A percentile compares a stretch with the other conserved stretches of the same genome.
These are phyloP conservation scores for Tenualosa ilisha DNA, from an alignment of 2,797 vertebrate species.

Conservation along the genomic window DNA sequence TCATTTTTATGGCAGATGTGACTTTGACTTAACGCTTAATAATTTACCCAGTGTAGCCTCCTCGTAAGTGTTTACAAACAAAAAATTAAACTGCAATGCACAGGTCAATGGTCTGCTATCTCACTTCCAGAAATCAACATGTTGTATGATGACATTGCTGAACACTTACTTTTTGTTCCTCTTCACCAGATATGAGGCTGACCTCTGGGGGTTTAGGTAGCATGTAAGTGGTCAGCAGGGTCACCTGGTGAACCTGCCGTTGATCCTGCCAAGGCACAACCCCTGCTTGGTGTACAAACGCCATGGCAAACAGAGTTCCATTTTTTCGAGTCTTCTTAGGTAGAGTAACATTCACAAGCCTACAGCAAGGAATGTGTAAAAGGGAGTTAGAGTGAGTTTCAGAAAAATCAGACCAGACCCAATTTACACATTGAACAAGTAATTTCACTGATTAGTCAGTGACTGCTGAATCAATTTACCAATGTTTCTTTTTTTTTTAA, in stretches of 20 bases:
- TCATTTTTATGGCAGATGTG: too few relatives aligned
- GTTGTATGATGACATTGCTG: not conserved
- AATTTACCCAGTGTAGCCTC: too few relatives aligned
- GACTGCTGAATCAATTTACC: too few relatives aligned
- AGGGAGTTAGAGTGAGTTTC: not conserved
- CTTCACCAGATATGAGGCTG: conserved; percentile 88
- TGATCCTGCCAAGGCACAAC: conserved; percentile 89
- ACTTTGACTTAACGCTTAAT: too few relatives aligned
- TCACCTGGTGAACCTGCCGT: conserved; percentile 88
- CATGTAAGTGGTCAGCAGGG: conserved; percentile 94
- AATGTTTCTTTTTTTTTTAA: too few relatives aligned
- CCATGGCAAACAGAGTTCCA: conserved; percentile 88
- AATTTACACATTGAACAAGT: too few relatives aligned
- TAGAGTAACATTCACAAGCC: conserved; percentile 91
- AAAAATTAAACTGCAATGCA: not conserved
- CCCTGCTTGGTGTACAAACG: conserved; percentile 93
- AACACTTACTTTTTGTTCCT: conserved; percentile 74
- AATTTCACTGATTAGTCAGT: too few relatives aligned
- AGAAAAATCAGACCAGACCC: not conserved
- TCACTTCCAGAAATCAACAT: too few relatives aligned
- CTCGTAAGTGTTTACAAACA: not conserved
- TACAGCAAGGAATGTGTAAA: conserved; percentile 50
- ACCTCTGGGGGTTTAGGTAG: conserved; percentile 91
- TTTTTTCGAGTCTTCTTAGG: conserved; percentile 96
- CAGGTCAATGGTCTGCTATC: too few relatives aligned